Evolutionary conservation across 1,140 invertebrate genomes (phyloP).

Genomic region (Drosophila cardini): DNA sequence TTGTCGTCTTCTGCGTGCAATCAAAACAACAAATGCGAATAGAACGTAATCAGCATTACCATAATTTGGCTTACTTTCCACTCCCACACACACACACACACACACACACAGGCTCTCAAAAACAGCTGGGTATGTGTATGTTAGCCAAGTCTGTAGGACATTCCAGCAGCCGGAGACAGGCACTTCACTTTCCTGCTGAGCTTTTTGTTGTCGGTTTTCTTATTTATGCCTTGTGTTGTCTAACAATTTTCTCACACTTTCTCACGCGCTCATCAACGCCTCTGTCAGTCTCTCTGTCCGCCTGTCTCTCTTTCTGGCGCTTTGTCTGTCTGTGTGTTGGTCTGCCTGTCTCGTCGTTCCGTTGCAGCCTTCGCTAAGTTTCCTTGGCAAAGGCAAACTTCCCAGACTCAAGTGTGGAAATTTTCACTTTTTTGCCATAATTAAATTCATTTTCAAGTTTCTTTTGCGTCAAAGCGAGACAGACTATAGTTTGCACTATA

Average conservation of each 20-base stretch:
- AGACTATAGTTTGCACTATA: slow-evolving; percentile 50
- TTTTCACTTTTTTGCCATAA: slow-evolving; percentile 82
- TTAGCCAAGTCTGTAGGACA: neutral
- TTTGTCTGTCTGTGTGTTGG: neutral
- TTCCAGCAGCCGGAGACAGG: slow-evolving; percentile 23
- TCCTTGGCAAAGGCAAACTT: slow-evolving; percentile 63
- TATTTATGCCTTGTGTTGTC: slow-evolving; percentile 78
- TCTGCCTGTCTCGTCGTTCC: neutral
- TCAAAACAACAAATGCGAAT: slow-evolving; percentile 31
- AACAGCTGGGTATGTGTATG: no score
- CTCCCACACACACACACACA: slow-evolving; percentile 15
- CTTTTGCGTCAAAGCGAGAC: slow-evolving; percentile 54
- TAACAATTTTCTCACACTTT: slow-evolving; percentile 77
- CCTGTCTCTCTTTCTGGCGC: neutral
- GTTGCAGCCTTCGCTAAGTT: slow-evolving; percentile 2
- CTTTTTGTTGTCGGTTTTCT: slow-evolving; percentile 40
- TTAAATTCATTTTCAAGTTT: slow-evolving; percentile 83
- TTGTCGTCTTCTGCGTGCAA: slow-evolving; percentile 40
- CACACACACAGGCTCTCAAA: slow-evolving; percentile 16
- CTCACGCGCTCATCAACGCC: slow-evolving; percentile 69
- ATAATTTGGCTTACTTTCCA: slow-evolving; percentile 42
- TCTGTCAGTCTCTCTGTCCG: neutral
- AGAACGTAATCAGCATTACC: slow-evolving; percentile 16
- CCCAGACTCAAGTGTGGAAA: slow-evolving; percentile 78
- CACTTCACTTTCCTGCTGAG: slow-evolving; percentile 54